Percentiles rank a stretch among this genome's conserved stretches.
Conservation (phyloP, 2,113 vertebrate species). For the Polypterus bichir region DNA sequence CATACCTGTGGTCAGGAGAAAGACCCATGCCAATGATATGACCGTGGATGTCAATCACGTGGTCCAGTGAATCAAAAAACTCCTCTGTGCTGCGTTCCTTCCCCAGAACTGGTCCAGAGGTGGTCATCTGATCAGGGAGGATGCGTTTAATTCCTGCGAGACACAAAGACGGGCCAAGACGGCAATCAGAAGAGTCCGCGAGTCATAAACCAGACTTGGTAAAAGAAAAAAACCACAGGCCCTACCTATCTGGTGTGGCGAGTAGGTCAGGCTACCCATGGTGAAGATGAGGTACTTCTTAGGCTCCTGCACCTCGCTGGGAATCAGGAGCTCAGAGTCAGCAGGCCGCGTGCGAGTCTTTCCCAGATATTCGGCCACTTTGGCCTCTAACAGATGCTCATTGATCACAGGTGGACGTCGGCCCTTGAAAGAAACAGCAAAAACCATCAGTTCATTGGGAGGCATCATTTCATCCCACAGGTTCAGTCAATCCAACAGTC, state of each 20-base stretch:
- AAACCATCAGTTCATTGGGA: too few species aligned
- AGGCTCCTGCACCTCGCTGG: constrained; percentile 37
- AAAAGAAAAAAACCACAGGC: not conserved
- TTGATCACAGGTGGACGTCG: constrained; percentile 29
- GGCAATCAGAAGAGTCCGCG: too few species aligned
- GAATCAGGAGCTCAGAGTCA: constrained; percentile 35
- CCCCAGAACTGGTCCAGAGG: constrained; percentile 73
- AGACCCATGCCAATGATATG: constrained; percentile 96
- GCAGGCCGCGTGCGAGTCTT: constrained; percentile 56
- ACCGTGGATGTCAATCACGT: constrained; percentile 87
- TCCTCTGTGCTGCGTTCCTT: constrained; percentile 74
- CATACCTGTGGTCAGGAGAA: constrained; percentile 88
- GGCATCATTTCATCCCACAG: too few species aligned
- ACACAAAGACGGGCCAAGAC: constrained; percentile 4
- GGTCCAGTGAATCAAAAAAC: constrained; percentile 89
- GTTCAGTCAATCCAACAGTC: too few species aligned
- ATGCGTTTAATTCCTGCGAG: constrained; percentile 80
- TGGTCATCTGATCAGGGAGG: constrained; percentile 91
- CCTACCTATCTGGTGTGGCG: constrained; percentile 90
- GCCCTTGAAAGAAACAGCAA: constrained; percentile 19
- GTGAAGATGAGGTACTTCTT: constrained; percentile 91
- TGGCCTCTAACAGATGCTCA: constrained; percentile 60
- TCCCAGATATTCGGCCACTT: constrained; percentile 70
- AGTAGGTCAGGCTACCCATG: constrained; percentile 91
- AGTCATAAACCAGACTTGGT: not conserved